Percentiles rank a stretch among this genome's conserved stretches.
Evolutionary conservation across 2,113 vertebrate species (phyloP).

Genomic region (Microtus oregoni): DNA sequence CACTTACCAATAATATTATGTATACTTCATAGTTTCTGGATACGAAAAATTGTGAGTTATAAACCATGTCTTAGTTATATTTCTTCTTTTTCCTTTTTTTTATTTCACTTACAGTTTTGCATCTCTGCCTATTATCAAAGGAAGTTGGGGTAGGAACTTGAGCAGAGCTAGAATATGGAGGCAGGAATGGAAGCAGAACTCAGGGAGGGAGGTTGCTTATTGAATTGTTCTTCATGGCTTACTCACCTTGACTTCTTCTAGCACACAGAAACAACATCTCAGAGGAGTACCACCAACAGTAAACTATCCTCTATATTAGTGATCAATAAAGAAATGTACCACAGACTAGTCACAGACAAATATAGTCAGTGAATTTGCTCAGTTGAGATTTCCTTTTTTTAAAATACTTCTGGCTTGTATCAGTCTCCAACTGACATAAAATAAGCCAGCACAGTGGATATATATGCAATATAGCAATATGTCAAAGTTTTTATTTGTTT

Average conservation of each 20-base stretch:
- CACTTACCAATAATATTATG: neutral
- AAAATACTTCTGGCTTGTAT: neutral
- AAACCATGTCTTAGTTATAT: neutral
- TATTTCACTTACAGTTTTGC: neutral
- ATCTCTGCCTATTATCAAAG: neutral
- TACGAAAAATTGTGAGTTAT: slow-evolving; percentile 1
- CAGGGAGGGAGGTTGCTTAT: neutral
- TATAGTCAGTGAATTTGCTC: neutral
- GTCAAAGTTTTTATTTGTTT: neutral
- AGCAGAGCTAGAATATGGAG: neutral
- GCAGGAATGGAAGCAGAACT: neutral
- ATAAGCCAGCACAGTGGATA: neutral
- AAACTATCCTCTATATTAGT: no score
- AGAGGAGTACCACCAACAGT: neutral
- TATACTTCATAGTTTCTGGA: neutral
- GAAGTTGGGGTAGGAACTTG: no score
- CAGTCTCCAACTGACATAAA: neutral
- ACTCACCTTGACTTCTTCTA: neutral
- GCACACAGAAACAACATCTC: no score
- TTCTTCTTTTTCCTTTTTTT: neutral
- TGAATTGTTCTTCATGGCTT: neutral
- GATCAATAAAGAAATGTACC: neutral
- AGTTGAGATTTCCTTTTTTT: neutral
- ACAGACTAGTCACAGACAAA: neutral
- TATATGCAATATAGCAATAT: neutral